Base-by-base conservation (phyloP, 2,113 vertebrate genomes). In the Theristicus caerulescens region DNA sequence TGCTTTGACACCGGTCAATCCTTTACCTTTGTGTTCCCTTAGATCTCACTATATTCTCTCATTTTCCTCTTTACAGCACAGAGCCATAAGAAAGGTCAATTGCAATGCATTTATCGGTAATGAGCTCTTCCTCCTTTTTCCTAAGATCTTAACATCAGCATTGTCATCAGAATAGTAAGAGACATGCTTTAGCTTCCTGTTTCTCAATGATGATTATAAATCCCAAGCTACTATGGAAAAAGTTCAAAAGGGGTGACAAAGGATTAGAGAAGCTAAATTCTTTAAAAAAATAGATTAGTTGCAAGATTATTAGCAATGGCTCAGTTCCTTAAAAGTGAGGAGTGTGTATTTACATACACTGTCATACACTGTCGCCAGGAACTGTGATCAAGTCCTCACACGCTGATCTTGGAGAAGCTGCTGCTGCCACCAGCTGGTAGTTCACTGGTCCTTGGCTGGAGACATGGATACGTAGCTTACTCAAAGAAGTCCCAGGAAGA, bases 351-450 rank as follows among this genome's bases (percentile, higher is more conserved):
- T 62, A 64, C 8, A 25, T 11, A 13, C 10, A 24, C n/a, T 49
- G 54, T 55, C 76, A n/a, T 22, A 44, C 38, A 51, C 17, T 29
- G 26, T 69, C 0, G 0, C 49, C 44, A 17, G 46, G 54, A 94
- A 0, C 62, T 49, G 29, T 7, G 32, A 59, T 36, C 6, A 71
- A 59, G 66, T 21, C 71, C 13, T 80, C 11, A 13, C 24, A 36
- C 26, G 21, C 18, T 40, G 31, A 40, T 79, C 73, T 66, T 85
- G 86, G 73, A 89, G 94, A 87, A 93, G 87, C 57, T 82, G 86
- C 78, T 97, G 93, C 94, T 93, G 96, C 93, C 95, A 96, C 91
- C 94, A 96, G 61, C 93, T 96, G 94, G 94, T 82, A 72, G 66
- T 52, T 93, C 86, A 34, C 32, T 32, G 73, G 57, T 87, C 52